Conservation (phyloP, 1,140 invertebrate species). For the Oreohelix idahoensis region DNA sequence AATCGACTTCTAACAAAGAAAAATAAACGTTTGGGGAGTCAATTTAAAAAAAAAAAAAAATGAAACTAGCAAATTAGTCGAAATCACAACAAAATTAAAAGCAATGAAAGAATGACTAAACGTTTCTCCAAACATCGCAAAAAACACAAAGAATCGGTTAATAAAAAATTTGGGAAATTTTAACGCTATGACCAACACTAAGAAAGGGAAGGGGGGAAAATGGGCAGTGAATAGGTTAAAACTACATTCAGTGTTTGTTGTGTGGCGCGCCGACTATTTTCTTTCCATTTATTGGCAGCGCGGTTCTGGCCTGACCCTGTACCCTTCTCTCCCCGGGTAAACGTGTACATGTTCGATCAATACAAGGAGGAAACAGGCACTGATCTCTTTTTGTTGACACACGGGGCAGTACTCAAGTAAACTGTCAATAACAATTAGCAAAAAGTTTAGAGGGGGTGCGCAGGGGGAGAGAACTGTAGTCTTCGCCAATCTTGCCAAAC, state of each 20-base stretch:
- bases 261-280: not conserved
- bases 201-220: not conserved
- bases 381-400: constrained; percentile 32
- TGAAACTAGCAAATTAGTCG: not conserved
- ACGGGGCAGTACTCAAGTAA: constrained; percentile 20
- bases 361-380: constrained; percentile 14
- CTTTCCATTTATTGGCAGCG: not conserved
- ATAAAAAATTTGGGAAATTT: not conserved
- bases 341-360: constrained; percentile 20
- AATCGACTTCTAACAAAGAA: too few species aligned
- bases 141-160: not conserved
- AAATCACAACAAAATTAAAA: not conserved
- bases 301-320: not conserved
- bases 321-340: not conserved
- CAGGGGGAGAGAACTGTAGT: not conserved
- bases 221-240: constrained; percentile 4
- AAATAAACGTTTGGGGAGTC: too few species aligned
- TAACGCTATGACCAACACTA: not conserved
- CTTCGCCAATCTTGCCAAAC: not conserved
- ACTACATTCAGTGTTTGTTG: constrained; percentile 28
- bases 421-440: constrained; percentile 35
- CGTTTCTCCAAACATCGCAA: not conserved
- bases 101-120: not conserved
- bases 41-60: too few species aligned
- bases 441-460: not conserved